These are phyloP conservation scores for Psix sp. DNA, from an alignment of 1,140 invertebrate species.

Conservation along the genomic window DNA sequence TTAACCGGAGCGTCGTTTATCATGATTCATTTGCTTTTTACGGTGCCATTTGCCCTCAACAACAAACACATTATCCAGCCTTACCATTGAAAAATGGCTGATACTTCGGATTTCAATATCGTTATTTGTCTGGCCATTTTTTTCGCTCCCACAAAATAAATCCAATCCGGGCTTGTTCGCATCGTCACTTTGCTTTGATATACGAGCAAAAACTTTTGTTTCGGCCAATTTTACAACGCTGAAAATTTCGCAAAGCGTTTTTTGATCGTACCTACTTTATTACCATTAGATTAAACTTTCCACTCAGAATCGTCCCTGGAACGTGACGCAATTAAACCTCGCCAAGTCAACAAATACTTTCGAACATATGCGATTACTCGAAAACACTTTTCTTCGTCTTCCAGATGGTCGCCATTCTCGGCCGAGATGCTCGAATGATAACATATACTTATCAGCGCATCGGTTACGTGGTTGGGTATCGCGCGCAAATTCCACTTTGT, in stretches of 20 bases:
- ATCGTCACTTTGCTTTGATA: not conserved
- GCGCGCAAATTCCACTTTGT: slow-evolving; percentile 27
- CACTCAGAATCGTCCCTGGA: too few species aligned
- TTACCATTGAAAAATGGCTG: slow-evolving; percentile 26
- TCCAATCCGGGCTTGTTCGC: slow-evolving; percentile 2
- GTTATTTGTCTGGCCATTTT: slow-evolving; percentile 25
- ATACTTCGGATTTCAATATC: slow-evolving; percentile 14
- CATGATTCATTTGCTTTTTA: slow-evolving; percentile 55
- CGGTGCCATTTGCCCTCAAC: slow-evolving; percentile 37
- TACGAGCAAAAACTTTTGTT: too few species aligned
- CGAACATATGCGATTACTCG: slow-evolving; percentile 39
- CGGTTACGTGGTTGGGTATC: slow-evolving; percentile 26
- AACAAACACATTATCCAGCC: slow-evolving; percentile 41
- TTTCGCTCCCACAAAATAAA: not conserved
- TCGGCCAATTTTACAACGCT: slow-evolving; percentile 42
- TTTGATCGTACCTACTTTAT: too few species aligned
- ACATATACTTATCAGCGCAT: slow-evolving; percentile 17
- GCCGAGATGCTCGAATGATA: slow-evolving; percentile 27
- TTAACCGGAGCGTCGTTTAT: slow-evolving; percentile 51
- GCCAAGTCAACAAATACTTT: too few species aligned
- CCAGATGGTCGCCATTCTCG: slow-evolving; percentile 29
- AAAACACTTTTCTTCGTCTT: slow-evolving; percentile 30
- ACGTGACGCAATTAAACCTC: too few species aligned
- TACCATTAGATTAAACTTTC: slow-evolving; percentile 46
- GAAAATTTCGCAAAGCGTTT: too few species aligned